These are phyloP conservation scores for Tridacna crocea DNA, from an alignment of 2,888 invertebrate genomes.

Conservation along the genomic window DNA sequence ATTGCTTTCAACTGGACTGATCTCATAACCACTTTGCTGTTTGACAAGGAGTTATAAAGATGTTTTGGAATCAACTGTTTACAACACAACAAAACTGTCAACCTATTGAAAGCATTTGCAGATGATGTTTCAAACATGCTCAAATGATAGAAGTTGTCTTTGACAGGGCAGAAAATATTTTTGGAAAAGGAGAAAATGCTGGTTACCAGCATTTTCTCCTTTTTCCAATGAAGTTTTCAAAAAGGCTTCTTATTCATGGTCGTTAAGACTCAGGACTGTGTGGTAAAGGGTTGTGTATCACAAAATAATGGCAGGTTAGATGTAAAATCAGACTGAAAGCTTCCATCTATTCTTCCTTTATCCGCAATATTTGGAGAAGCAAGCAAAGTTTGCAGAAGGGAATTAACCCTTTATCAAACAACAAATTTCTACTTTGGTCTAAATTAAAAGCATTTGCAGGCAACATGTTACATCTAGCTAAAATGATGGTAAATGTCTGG, in stretches of 20 bases:
- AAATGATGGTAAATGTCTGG: no score
- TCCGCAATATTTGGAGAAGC: no score
- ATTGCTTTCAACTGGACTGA: not conserved
- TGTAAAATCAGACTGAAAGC: no score
- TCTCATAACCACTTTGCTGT: not conserved
- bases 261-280: not conserved
- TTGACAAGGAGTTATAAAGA: not conserved
- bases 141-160: not conserved
- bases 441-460: not conserved
- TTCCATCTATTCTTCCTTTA: no score
- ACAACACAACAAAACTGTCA: not conserved
- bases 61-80: not conserved
- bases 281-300: not conserved
- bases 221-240: not conserved
- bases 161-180: not conserved
- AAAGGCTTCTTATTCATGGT: not conserved
- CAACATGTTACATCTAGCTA: no score
- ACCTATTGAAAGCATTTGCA: not conserved
- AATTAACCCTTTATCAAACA: not conserved
- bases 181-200: constrained; percentile 7
- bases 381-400: no score
- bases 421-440: not conserved
- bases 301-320: no score
- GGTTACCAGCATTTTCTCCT: not conserved
- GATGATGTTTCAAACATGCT: not conserved